Base-by-base conservation (phyloP, 2,888 invertebrate species). In the Amitus sp. region DNA sequence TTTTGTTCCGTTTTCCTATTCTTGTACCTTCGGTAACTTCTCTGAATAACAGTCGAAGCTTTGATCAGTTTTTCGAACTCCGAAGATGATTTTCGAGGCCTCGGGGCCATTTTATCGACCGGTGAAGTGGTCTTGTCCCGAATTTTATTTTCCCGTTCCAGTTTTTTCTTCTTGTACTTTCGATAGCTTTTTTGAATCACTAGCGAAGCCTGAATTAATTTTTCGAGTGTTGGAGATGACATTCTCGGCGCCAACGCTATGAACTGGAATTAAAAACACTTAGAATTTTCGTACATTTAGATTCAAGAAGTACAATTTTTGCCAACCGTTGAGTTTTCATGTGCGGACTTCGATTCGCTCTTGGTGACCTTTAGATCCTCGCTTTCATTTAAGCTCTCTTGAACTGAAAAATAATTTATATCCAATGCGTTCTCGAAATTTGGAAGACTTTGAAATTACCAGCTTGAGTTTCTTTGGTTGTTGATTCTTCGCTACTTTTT, bases 401-500 rank as follows among this genome's bases (percentile, higher is more conserved):
- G 10, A 71, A 67, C n/a, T n/a, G n/a, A n/a, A n/a, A n/a, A n/a
- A n/a, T n/a, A n/a, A n/a, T n/a, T n/a, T n/a, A n/a, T n/a, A n/a
- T n/a, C n/a, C n/a, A n/a, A n/a, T n/a, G n/a, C n/a, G n/a, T n/a
- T n/a, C n/a, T n/a, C n/a, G n/a, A n/a, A n/a, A n/a, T n/a, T n/a
- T n/a, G n/a, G n/a, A n/a, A n/a, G n/a, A n/a, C n/a, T n/a, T n/a
- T n/a, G 39, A 28, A 47, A 58, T 68, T 45, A 77, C 78, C 73
- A 10, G 78, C 76, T 71, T 78, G 78, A 57, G 76, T 76, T 62
- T 73, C 74, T 1, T 72, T 72, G 0, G 67, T 73, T 1, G 76
- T 74, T 2, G 71, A 71, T 34, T 69, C 64, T n/a, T 75, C 68
- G 6, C 70, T 5, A 33, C 3, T n/a, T 69, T 20, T 70, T 72